phyloP scores from a whole-genome alignment of 2,888 invertebrate species.

The Tinea trinotella region DNA sequence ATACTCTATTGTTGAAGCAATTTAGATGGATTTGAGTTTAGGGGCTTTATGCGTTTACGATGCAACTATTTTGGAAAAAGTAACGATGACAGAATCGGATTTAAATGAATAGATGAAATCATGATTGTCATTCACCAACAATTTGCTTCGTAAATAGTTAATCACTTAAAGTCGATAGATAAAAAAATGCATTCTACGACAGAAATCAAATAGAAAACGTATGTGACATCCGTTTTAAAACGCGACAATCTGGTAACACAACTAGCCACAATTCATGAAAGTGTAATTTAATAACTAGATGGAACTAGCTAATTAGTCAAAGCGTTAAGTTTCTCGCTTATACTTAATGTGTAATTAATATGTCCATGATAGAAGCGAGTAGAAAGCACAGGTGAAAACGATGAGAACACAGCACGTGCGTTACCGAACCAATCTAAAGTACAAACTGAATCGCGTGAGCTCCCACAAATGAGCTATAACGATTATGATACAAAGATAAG shows the following conservation, averaged over 20 bases:
- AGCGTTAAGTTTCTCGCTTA: conserved; percentile 8
- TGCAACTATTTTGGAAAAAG: conserved; percentile 22
- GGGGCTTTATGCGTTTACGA: conserved; percentile 59
- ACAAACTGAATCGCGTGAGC: conserved; percentile 15
- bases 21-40: conserved; percentile 45
- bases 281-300: background rate
- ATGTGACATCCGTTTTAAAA: background rate
- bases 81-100: conserved; percentile 39
- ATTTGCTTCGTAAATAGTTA: background rate
- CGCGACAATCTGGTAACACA: background rate
- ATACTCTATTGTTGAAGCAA: conserved; percentile 49
- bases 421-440: conserved; percentile 13
- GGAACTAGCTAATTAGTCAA: background rate
- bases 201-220: background rate
- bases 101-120: conserved; percentile 28
- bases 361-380: conserved; percentile 11
- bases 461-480: conserved; percentile 17
- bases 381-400: conserved; percentile 21
- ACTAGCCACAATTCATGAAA: background rate
- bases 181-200: background rate
- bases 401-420: conserved; percentile 19
- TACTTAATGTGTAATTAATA: conserved; percentile 11
- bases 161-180: background rate
- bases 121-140: background rate
- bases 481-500: conserved; percentile 3